Evolutionary conservation across 92 coral and sea anemone species (phyloP).

Genomic region (Isaurus tuberculatus): DNA sequence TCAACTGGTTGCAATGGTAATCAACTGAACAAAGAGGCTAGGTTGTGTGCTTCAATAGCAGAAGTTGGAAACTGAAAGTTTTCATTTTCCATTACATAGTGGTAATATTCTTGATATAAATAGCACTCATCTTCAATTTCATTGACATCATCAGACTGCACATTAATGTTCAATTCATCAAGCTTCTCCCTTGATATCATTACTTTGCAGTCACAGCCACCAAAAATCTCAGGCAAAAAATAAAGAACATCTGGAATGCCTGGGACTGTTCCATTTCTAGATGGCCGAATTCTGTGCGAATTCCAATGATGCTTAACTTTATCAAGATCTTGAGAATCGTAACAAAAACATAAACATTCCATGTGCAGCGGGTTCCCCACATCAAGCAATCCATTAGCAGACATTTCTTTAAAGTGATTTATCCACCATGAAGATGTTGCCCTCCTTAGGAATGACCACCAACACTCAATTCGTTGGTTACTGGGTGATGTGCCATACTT

Average conservation of each 20-base stretch:
- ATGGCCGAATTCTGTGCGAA: slow-evolving; percentile 65
- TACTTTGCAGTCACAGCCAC: slow-evolving; percentile 54
- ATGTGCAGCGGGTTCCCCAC: slow-evolving; percentile 59
- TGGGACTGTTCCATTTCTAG: not conserved
- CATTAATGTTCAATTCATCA: slow-evolving; percentile 50
- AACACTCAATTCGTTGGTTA: slow-evolving; percentile 63
- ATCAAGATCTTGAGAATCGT: slow-evolving; percentile 13
- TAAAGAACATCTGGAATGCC: slow-evolving; percentile 49
- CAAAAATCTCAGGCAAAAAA: slow-evolving; percentile 67
- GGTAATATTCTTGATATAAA: slow-evolving; percentile 66
- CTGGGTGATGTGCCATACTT: slow-evolving; percentile 57
- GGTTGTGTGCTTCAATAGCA: slow-evolving; percentile 59
- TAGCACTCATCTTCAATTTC: slow-evolving; percentile 10
- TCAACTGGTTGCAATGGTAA: slow-evolving; percentile 53
- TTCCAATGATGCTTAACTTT: slow-evolving; percentile 68
- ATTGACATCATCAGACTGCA: slow-evolving; percentile 44
- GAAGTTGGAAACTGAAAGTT: slow-evolving; percentile 56
- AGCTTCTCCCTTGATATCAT: slow-evolving; percentile 34
- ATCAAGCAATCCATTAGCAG: slow-evolving; percentile 50
- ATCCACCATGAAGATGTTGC: slow-evolving; percentile 62
- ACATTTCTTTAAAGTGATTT: slow-evolving; percentile 62
- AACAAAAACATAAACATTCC: not conserved
- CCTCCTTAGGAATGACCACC: slow-evolving; percentile 64
- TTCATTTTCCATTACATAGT: slow-evolving; percentile 68
- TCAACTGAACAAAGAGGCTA: slow-evolving; percentile 62